Percentiles rank a stretch among this genome's conserved stretches.
Conservation (phyloP, 2,113 vertebrate species). For the Glaucomys volans region DNA sequence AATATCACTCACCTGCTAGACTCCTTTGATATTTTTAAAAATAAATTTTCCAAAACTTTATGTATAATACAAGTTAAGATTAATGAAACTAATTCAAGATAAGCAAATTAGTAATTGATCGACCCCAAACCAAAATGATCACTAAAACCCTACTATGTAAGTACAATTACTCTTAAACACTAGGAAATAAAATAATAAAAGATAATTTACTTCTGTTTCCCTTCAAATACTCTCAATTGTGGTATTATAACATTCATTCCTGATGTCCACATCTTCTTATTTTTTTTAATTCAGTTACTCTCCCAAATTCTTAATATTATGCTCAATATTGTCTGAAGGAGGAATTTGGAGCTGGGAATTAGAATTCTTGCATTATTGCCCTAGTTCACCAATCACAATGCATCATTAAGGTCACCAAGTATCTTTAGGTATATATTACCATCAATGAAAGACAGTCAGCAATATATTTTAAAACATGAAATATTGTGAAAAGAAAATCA, state of each 20-base stretch:
- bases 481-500: background rate
- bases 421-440: background rate
- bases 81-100: background rate
- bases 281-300: background rate
- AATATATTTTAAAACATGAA: background rate
- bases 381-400: background rate
- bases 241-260: background rate
- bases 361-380: background rate
- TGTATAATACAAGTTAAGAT: background rate
- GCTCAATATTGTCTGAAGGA: background rate
- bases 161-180: background rate
- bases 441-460: background rate
- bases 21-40: background rate
- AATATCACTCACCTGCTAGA: background rate
- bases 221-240: background rate
- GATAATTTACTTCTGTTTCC: background rate
- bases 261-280: background rate
- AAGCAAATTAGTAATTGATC: background rate
- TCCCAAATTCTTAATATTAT: background rate
- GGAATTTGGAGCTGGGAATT: background rate
- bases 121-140: background rate
- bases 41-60: background rate
- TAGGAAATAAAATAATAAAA: background rate
- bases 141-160: background rate
- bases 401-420: background rate